These are phyloP conservation scores for Brachymystax lenok DNA, from an alignment of 2,797 vertebrate species.

Conservation along the genomic window DNA sequence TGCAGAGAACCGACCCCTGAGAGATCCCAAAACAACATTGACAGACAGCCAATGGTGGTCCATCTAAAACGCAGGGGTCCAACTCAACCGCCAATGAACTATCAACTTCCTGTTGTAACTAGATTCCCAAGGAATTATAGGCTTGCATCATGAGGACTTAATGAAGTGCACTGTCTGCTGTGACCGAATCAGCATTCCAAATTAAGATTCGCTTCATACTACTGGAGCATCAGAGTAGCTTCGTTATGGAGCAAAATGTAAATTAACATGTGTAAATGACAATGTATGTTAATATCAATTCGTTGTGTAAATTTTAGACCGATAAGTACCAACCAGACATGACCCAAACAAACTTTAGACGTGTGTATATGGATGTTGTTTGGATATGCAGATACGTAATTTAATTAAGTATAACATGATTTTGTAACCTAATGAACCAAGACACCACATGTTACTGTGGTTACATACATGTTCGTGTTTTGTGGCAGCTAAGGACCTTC, in stretches of 20 bases:
- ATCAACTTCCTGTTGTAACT: slow-evolving; percentile 77
- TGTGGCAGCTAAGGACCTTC: slow-evolving; percentile 92
- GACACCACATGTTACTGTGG: slow-evolving; percentile 67
- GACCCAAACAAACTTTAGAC: slow-evolving; percentile 73
- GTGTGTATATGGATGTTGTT: slow-evolving; percentile 64
- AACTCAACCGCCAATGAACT: slow-evolving; percentile 74
- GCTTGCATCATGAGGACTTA: slow-evolving; percentile 78
- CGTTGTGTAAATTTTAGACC: slow-evolving; percentile 76
- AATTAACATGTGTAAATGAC: slow-evolving; percentile 77
- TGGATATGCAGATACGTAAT: slow-evolving; percentile 72
- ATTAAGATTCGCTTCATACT: slow-evolving; percentile 88
- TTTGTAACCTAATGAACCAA: slow-evolving; percentile 65
- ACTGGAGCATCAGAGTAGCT: slow-evolving; percentile 93
- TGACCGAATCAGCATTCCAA: slow-evolving; percentile 78
- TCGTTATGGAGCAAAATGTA: slow-evolving; percentile 96
- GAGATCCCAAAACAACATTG: slow-evolving; percentile 47
- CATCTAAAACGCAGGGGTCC: slow-evolving; percentile 64
- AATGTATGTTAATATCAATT: slow-evolving; percentile 67
- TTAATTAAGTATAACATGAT: slow-evolving; percentile 69
- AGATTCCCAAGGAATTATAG: slow-evolving; percentile 83
- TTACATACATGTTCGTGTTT: slow-evolving; percentile 83
- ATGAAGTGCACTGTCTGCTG: slow-evolving; percentile 90
- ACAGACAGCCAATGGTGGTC: slow-evolving; percentile 59
- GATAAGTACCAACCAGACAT: slow-evolving; percentile 70
- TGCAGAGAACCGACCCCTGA: slow-evolving; percentile 28